Evolutionary conservation across 2,113 vertebrate species (phyloP).

Genomic region (Crotalus horridus): DNA sequence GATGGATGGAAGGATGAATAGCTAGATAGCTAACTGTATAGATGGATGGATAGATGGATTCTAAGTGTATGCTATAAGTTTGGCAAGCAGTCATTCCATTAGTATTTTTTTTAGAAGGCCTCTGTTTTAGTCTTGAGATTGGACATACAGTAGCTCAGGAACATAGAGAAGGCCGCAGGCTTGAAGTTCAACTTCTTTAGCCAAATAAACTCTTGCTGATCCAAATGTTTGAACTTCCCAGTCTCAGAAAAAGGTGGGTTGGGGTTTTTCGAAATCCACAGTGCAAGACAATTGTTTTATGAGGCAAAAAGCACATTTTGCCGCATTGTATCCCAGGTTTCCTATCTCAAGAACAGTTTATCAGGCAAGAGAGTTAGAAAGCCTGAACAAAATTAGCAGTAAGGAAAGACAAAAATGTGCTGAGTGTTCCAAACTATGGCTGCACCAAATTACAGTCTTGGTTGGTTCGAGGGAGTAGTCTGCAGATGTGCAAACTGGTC

Average conservation of each 20-base stretch:
- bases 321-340: not conserved
- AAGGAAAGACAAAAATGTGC: not conserved
- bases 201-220: not conserved
- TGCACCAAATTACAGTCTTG: not conserved
- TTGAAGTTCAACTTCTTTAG: not conserved
- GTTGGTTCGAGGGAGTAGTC: not conserved
- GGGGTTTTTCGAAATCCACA: not conserved
- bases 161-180: not conserved
- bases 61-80: not conserved
- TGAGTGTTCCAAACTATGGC: not conserved
- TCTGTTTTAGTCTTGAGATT: not conserved
- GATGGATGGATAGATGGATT: not conserved
- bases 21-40: too few species aligned
- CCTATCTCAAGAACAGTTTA: not conserved
- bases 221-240: not conserved
- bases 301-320: not conserved
- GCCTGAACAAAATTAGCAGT: not conserved
- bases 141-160: not conserved
- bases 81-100: not conserved
- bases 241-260: not conserved
- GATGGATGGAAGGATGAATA: too few species aligned
- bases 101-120: not conserved
- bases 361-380: not conserved
- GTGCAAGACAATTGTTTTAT: not conserved
- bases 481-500: not conserved